Conservation (phyloP, 1,140 invertebrate species). For the Drosophila mayri region DNA sequence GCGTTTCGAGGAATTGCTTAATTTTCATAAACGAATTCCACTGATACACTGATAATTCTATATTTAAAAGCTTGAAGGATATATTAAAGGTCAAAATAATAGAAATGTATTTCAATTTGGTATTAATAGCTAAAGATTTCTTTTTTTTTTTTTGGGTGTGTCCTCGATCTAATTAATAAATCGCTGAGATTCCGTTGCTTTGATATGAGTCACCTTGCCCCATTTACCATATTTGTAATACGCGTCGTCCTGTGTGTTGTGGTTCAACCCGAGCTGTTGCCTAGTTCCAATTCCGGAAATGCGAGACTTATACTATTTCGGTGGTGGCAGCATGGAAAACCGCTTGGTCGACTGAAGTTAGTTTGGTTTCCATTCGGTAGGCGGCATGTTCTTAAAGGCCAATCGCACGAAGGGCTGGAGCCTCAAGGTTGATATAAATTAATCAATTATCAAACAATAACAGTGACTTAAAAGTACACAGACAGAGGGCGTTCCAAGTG, state of each 20-base stretch:
- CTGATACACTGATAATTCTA: neutral
- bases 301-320: conserved; percentile 5
- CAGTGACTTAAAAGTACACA: neutral
- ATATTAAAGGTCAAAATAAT: neutral
- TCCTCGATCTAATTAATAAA: neutral
- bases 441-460: conserved; percentile 32
- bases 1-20: neutral
- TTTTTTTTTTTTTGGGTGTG: neutral
- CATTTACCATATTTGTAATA: neutral
- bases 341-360: conserved; percentile 34
- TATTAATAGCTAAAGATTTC: neutral
- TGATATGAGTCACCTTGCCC: conserved; percentile 20
- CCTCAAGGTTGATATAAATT: conserved; percentile 59
- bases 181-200: neutral
- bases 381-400: conserved; percentile 65
- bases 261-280: conserved; percentile 53
- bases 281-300: conserved; percentile 46
- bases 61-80: neutral
- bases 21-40: neutral
- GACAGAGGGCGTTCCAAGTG: neutral
- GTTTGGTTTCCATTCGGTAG: conserved; percentile 61
- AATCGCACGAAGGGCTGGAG: conserved; percentile 54
- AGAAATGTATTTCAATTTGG: neutral
- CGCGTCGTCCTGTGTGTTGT: conserved; percentile 49
- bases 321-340: conserved; percentile 3